Percentiles rank a stretch among this genome's conserved stretches.
Evolutionary conservation across 2,797 vertebrate genomes (phyloP).

Genomic region (Graptemys geographica): DNA sequence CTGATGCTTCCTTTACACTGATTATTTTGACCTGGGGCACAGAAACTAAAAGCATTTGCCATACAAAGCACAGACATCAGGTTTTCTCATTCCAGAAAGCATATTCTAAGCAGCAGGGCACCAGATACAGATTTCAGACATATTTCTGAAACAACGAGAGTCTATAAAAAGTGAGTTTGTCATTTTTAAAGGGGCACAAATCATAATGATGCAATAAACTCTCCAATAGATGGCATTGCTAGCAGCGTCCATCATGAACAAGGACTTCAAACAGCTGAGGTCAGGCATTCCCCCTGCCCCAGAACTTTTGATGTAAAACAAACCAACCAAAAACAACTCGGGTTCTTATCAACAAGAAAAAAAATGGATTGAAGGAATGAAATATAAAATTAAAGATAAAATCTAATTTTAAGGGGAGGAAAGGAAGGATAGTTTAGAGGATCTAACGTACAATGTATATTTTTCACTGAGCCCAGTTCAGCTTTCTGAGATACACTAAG

Average conservation of each 20-base stretch:
- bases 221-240: not conserved
- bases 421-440: not conserved
- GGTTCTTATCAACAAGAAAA: not conserved
- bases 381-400: not conserved
- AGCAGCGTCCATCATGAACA: not conserved
- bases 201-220: not conserved
- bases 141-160: not conserved
- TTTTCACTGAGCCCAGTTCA: not conserved
- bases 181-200: not conserved
- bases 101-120: not conserved
- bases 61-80: not conserved
- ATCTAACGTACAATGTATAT: rapidly evolving
- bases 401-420: too few species aligned
- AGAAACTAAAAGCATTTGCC: not conserved
- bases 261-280: rapidly evolving
- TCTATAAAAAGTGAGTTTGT: not conserved
- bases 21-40: not conserved
- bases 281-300: not conserved
- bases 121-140: not conserved
- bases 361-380: not conserved
- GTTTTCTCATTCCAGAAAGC: not conserved
- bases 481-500: rapidly evolving
- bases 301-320: not conserved
- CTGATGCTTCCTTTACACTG: not conserved
- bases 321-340: not conserved